Evolutionary conservation across 2,888 invertebrate genomes (phyloP), one percentile per base, ranked within the genome.

Genomic region (Trissonchulus sp.): DNA sequence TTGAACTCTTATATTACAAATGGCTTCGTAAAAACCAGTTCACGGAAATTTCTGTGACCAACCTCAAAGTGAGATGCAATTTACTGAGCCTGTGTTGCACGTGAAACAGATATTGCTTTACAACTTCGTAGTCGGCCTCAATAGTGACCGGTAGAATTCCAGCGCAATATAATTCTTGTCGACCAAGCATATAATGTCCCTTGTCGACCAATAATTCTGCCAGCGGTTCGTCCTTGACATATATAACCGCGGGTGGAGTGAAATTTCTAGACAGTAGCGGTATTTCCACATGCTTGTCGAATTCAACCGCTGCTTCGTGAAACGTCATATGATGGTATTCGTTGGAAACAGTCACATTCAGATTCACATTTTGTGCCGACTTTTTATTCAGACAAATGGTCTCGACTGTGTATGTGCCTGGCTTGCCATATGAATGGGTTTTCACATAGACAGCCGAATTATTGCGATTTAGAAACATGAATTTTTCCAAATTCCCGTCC

Each of bases 401-500:
- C 34, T 31, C 37, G 15, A 69, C 3, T n/a, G 15, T 69, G 37
- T 69, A 69, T 3, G 37, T 28, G 36, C 71, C 71, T 8, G 71
- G 71, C 37, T 69, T 69, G 33, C 71, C 71, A 34, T 69, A 69
- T 30, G 34, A 36, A 34, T 69, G 71, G 8, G 23, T 23, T 23
- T 36, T 36, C 34, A 36, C 36, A 35, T 8, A 69, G 33, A n/a
- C 15, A 3, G 34, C 37, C 8, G 36, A 37, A 69, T 69, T 34
- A 37, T 69, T 36, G 2, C 71, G 71, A 35, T 69, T 33, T 15
- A 69, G n/a, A n/a, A 69, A 69, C 71, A 69, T 69, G 28, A 69
- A 34, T 37, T 69, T 69, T 69, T 69, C n/a, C n/a, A 69, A 8
- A 15, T 69, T 69, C 3, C 71, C 71, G 37, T 69, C 71, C n/a